A percentile compares a stretch with the other conserved stretches of the same genome.
phyloP scores from a whole-genome alignment of 2,888 invertebrate species.

The Eupithecia dodoneata region DNA sequence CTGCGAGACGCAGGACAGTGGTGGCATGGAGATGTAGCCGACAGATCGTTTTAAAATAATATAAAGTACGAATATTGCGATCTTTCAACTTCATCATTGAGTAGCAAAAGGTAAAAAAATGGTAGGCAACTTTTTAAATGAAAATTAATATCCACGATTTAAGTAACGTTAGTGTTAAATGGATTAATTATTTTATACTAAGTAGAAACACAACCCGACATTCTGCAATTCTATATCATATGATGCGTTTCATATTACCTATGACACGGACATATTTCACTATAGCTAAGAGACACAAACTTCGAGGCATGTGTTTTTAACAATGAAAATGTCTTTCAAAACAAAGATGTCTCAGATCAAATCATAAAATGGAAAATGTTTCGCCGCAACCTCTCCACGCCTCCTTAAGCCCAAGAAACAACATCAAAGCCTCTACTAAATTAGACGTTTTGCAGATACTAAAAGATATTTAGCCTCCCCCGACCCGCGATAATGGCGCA shows the following conservation, averaged over 20 bases:
- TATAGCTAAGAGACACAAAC: not conserved
- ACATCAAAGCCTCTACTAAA: conserved; percentile 75
- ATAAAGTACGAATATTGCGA: not conserved
- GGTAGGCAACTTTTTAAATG: not conserved
- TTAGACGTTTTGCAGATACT: conserved; percentile 80
- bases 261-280: not conserved
- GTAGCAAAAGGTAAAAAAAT: not conserved
- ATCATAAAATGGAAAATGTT: not conserved
- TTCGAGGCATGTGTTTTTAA: not conserved
- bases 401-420: conserved; percentile 50
- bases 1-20: conserved; percentile 45
- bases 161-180: not conserved
- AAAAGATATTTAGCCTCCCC: conserved; percentile 75
- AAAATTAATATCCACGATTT: not conserved
- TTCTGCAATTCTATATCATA: not conserved
- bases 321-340: not conserved
- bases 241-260: not conserved
- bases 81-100: not conserved
- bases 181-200: not conserved
- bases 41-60: not conserved
- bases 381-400: conserved; percentile 46
- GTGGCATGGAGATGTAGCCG: conserved; percentile 36
- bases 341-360: not conserved
- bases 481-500: conserved; percentile 58
- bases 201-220: not conserved